Conservation (phyloP, 2,888 invertebrate species). For the Nemapogon koenigi region DNA sequence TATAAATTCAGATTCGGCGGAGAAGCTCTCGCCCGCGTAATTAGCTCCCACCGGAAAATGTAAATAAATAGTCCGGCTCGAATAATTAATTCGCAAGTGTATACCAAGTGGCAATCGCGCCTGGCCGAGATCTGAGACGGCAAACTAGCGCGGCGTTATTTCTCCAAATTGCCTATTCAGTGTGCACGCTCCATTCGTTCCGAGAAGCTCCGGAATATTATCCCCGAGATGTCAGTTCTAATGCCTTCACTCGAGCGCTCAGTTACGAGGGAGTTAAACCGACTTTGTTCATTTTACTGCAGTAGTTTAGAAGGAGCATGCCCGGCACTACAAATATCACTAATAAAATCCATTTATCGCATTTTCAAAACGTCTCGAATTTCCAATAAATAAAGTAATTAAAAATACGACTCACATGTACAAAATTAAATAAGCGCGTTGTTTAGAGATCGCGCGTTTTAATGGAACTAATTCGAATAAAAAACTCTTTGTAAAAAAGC, state of each 20-base stretch:
- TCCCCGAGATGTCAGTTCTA: constrained; percentile 10
- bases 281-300: constrained; percentile 16
- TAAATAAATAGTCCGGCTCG: constrained; percentile 15
- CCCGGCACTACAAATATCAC: constrained; percentile 12
- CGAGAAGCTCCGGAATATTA: constrained; percentile 11
- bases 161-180: constrained; percentile 6
- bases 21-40: constrained; percentile 11
- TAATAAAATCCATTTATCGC: too few species aligned
- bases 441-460: constrained; percentile 3
- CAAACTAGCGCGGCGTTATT: constrained; percentile 6
- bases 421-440: too few species aligned
- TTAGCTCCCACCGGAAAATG: constrained; percentile 13
- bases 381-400: too few species aligned
- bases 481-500: constrained; percentile 36
- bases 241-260: constrained; percentile 9
- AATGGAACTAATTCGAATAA: constrained; percentile 33
- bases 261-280: constrained; percentile 6
- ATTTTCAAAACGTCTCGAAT: too few species aligned
- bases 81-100: constrained; percentile 15
- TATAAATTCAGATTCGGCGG: constrained; percentile 26
- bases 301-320: constrained; percentile 13
- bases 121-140: constrained; percentile 2
- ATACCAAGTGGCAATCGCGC: constrained; percentile 13
- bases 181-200: constrained; percentile 5
- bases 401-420: too few species aligned